Conservation (phyloP, 2,888 invertebrate species). For the Lasiommata megera region DNA sequence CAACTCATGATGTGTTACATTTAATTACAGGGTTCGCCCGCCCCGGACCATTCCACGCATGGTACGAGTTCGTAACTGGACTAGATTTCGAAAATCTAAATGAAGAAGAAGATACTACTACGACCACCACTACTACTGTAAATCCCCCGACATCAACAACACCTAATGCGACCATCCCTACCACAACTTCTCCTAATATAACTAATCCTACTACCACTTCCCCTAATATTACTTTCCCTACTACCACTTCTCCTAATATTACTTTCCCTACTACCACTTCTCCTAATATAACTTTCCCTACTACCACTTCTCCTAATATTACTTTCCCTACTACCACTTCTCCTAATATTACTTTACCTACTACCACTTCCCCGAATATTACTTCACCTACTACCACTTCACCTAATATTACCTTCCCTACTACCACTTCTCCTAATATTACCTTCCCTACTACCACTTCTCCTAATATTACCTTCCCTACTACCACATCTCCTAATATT, state of each 20-base stretch:
- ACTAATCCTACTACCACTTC: slow-evolving; percentile 5
- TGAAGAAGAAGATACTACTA: slow-evolving; percentile 39
- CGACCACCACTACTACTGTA: slow-evolving; percentile 29
- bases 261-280: neutral
- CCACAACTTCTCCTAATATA: slow-evolving; percentile 2
- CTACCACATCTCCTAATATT: slow-evolving; percentile 3
- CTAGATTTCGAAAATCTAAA: slow-evolving; percentile 60
- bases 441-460: neutral
- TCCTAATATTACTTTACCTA: neutral
- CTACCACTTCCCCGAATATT: neutral
- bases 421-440: neutral
- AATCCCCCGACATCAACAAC: slow-evolving; percentile 24
- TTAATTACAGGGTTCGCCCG: slow-evolving; percentile 58
- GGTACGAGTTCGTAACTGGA: slow-evolving; percentile 56
- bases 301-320: neutral
- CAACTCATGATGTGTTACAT: neutral
- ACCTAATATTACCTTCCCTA: neutral
- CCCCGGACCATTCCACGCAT: slow-evolving; percentile 61
- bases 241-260: neutral
- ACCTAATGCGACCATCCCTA: slow-evolving; percentile 14
- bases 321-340: slow-evolving; percentile 5
- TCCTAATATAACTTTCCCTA: neutral
- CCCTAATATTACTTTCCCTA: slow-evolving; percentile 21
- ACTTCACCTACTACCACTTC: neutral
- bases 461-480: slow-evolving; percentile 14